These are phyloP conservation scores for Ursus arctos DNA, from an alignment of 2,113 vertebrate genomes.

Conservation along the genomic window DNA sequence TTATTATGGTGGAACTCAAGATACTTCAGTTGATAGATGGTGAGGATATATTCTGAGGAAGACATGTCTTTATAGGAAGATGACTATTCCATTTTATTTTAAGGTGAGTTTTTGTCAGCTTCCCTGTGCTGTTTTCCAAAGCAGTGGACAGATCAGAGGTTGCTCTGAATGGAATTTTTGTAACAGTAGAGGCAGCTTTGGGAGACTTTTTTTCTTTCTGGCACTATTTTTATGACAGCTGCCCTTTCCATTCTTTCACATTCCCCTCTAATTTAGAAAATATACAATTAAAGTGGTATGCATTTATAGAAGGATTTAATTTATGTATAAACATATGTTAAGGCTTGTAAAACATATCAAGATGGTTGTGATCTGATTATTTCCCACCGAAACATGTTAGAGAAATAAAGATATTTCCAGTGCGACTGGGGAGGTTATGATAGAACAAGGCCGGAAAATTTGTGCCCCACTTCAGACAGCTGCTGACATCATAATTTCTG, in stretches of 20 bases:
- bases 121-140: not conserved
- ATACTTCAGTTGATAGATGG: not conserved
- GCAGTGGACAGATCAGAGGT: not conserved
- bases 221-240: not conserved
- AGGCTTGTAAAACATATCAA: not conserved
- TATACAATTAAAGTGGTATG: not conserved
- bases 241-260: not conserved
- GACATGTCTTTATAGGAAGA: not conserved
- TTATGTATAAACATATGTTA: not conserved
- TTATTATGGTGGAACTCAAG: not conserved
- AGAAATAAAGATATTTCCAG: not conserved
- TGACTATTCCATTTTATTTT: not conserved
- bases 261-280: not conserved
- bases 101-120: not conserved
- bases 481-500: not conserved
- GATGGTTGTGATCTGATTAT: not conserved
- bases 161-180: not conserved
- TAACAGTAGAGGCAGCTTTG: constrained; percentile 30
- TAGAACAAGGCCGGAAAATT: not conserved
- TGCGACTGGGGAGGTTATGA: not conserved
- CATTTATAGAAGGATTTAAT: not conserved
- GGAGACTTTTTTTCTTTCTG: not conserved
- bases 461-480: not conserved
- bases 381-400: not conserved
- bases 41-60: not conserved